Base-by-base conservation (phyloP, 2,797 vertebrate genomes). In the Sebastes goodei region DNA sequence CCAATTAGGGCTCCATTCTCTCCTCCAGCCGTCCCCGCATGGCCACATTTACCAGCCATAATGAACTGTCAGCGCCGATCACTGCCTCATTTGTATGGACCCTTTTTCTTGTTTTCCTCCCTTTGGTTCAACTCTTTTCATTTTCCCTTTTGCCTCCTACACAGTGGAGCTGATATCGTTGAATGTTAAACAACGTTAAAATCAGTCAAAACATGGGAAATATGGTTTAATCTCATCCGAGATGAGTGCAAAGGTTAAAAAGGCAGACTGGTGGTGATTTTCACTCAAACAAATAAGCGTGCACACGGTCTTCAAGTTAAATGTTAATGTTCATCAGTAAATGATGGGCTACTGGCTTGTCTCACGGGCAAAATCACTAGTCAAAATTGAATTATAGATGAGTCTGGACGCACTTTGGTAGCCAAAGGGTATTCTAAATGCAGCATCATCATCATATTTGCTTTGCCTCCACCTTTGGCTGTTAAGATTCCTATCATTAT, bases 61-160 rank as follows among this genome's bases (percentile, higher is more conserved):
- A 95, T 95, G 91, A 94, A 92, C 89, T 94, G 94, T 94, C 92
- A 90, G 77, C 85, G 83, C 38, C 17, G 75, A 94, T 94, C 92
- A 93, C 80, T 61, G 85, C 85, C 88, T 93, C 86, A 88, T 95
- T 94, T 91, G 88, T 90, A 89, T 74, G 76, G 76, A 71, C 49
- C 76, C 77, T 76, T 83, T 85, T 73, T 69, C 73, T 65, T 79
- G 81, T 84, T 92, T 89, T 84, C 71, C 38, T 80, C 15, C 67
- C 62, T 84, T 76, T 77, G 29, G 53, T 85, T 82, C 80, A 63
- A 52, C 74, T 78, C 68, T 82, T 81, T 83, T 89, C 65, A 88
- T 82, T 81, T 83, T 83, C 78, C 61, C 77, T 71, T 80, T 80
- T 61, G 56, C 73, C 56, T 60, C 74, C 75, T 56, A 78, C 78